A percentile compares a stretch with the other conserved stretches of the same genome.
phyloP scores from a whole-genome alignment of 2,888 invertebrate genomes.

The Hipparchia sbordonii region DNA sequence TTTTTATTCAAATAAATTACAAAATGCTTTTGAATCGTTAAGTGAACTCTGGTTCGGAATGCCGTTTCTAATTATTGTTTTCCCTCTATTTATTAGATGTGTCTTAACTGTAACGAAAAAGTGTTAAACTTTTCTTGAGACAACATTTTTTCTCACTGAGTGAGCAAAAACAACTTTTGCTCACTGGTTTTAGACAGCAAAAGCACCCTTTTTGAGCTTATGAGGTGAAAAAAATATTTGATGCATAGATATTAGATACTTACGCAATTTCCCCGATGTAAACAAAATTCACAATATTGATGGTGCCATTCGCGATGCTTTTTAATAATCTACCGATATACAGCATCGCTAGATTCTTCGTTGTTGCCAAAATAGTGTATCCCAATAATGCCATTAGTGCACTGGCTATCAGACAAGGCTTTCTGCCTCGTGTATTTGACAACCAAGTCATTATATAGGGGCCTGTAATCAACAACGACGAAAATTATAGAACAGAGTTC shows the following conservation, averaged over 20 bases:
- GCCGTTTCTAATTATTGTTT: no score
- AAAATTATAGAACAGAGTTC: no score
- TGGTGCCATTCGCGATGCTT: slow-evolving; percentile 46
- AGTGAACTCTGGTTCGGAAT: no score
- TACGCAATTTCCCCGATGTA: slow-evolving; percentile 56
- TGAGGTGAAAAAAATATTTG: background rate
- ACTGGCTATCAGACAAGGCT: slow-evolving; percentile 35
- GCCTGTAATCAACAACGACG: slow-evolving; percentile 19
- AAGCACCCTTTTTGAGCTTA: no score
- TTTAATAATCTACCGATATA: slow-evolving; percentile 44
- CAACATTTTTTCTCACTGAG: no score
- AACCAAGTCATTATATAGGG: slow-evolving; percentile 37
- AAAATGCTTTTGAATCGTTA: no score
- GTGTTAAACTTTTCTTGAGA: no score
- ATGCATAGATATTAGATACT: slow-evolving; percentile 34
- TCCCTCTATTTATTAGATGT: no score
- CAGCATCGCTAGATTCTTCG: slow-evolving; percentile 42
- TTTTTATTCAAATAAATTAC: no score
- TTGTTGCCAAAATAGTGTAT: slow-evolving; percentile 28
- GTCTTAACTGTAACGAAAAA: no score
- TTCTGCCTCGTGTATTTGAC: slow-evolving; percentile 41
- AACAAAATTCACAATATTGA: slow-evolving; percentile 45
- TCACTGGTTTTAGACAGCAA: no score
- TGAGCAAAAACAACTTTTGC: no score
- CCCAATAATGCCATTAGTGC: slow-evolving; percentile 16